These are phyloP conservation scores for Trilocha varians DNA, from an alignment of 2,888 invertebrate genomes.

Conservation along the genomic window DNA sequence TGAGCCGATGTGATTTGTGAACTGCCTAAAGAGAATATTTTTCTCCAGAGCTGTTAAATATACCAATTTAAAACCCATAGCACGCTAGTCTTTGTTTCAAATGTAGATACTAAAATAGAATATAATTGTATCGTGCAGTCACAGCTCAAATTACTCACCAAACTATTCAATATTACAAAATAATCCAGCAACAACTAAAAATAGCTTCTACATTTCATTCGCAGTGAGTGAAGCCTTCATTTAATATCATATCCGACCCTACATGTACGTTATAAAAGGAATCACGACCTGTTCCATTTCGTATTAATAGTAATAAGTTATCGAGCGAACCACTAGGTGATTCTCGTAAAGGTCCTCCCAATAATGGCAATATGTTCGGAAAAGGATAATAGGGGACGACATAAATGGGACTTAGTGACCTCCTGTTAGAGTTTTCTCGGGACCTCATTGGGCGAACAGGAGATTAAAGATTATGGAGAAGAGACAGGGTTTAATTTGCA, in stretches of 20 bases:
- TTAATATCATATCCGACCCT: conserved; percentile 4
- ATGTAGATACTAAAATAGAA: no score
- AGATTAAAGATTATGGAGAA: conserved; percentile 3
- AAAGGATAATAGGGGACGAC: conserved; percentile 55
- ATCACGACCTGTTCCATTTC: conserved; percentile 14
- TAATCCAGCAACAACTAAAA: no score
- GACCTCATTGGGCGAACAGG: conserved; percentile 7
- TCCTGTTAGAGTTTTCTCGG: conserved; percentile 18
- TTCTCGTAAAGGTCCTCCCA: conserved; percentile 41
- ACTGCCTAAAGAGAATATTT: no score
- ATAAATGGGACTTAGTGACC: conserved; percentile 53
- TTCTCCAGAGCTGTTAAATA: no score
- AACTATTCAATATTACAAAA: no score
- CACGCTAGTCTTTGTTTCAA: no score
- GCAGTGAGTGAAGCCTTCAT: no score
- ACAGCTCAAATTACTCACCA: no score
- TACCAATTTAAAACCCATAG: no score
- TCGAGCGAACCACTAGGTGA: conserved; percentile 33
- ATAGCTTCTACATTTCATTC: no score
- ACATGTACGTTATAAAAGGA: conserved; percentile 17
- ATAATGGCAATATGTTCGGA: conserved; percentile 56
- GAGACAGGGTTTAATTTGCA: background rate
- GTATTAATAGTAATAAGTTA: conserved; percentile 60
- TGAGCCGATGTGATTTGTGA: no score
- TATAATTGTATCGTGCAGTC: no score